Percentiles rank a stretch among this genome's conserved stretches.
Evolutionary conservation across 2,888 invertebrate genomes (phyloP).

Genomic region (Drosophila anceps): DNA sequence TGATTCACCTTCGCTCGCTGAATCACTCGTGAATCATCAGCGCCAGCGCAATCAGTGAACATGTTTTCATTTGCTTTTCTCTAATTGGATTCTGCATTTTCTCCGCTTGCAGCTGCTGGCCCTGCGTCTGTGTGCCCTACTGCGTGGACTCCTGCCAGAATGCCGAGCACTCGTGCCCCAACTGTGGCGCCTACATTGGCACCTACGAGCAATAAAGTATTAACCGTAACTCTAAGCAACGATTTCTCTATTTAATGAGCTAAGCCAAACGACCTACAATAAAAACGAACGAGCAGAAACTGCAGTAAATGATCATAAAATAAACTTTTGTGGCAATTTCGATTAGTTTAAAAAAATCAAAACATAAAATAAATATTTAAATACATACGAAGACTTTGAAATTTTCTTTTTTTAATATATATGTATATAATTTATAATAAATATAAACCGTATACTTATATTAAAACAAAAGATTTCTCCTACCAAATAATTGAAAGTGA

Average conservation of each 20-base stretch:
- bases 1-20: neutral
- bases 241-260: slow-evolving; percentile 18
- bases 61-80: neutral
- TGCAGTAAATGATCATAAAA: neutral
- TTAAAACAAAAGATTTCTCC: too few relatives aligned
- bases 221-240: slow-evolving; percentile 7
- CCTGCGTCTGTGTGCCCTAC: slow-evolving; percentile 74
- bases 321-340: too few relatives aligned
- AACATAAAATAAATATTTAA: too few relatives aligned
- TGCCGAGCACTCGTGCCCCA: slow-evolving; percentile 78
- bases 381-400: too few relatives aligned
- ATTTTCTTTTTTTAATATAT: too few relatives aligned
- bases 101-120: slow-evolving; percentile 67
- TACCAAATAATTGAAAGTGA: too few relatives aligned
- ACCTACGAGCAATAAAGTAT: slow-evolving; percentile 51
- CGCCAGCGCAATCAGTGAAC: neutral
- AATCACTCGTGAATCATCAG: slow-evolving; percentile 35
- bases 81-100: neutral
- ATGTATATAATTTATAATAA: too few relatives aligned
- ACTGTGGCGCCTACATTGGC: slow-evolving; percentile 77
- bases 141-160: slow-evolving; percentile 77
- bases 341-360: too few relatives aligned
- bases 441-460: too few relatives aligned
- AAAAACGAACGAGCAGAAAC: slow-evolving; percentile 15
- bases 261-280: slow-evolving; percentile 14